Conservation (phyloP, 2,113 vertebrate species). For the Mormyrus lacerda region DNA sequence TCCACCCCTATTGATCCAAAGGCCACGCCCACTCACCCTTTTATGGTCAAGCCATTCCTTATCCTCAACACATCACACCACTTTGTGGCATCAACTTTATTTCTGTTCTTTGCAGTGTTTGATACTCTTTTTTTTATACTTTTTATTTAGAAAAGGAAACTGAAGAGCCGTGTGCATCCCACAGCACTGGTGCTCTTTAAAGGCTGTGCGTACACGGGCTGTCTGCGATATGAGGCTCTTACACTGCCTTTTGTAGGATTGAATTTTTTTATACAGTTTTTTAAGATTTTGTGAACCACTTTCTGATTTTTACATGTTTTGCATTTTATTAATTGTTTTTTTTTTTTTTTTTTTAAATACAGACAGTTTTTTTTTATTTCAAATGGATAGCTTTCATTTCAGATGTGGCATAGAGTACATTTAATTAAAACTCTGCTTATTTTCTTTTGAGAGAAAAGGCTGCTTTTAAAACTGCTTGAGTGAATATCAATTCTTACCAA, state of each 20-base stretch:
- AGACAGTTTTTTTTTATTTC: conserved; percentile 5
- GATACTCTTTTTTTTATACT: not conserved
- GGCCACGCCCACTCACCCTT: not conserved
- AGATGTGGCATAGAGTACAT: not conserved
- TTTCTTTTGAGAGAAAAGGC: conserved; percentile 16
- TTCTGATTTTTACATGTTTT: conserved; percentile 6
- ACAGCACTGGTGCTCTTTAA: not conserved
- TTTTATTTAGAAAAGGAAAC: conserved; percentile 5
- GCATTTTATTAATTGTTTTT: conserved; percentile 15
- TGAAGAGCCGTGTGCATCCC: not conserved
- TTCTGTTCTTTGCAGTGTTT: not conserved
- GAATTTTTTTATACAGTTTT: conserved; percentile 20
- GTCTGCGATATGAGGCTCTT: not conserved
- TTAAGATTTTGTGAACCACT: conserved; percentile 15
- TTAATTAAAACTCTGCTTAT: conserved; percentile 4
- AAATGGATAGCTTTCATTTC: conserved; percentile 7
- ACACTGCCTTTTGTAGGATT: conserved; percentile 10
- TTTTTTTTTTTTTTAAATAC: conserved; percentile 7
- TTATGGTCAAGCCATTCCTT: not conserved
- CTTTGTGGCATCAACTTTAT: not conserved
- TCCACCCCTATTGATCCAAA: conserved; percentile 59
- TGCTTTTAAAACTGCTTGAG: conserved; percentile 18
- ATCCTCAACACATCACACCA: not conserved
- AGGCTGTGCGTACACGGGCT: not conserved
- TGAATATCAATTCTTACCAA: conserved; percentile 19